A percentile compares a stretch with the other conserved stretches of the same genome.
phyloP scores from a whole-genome alignment of 2,113 vertebrate species.

The Peromyscus polionotus region DNA sequence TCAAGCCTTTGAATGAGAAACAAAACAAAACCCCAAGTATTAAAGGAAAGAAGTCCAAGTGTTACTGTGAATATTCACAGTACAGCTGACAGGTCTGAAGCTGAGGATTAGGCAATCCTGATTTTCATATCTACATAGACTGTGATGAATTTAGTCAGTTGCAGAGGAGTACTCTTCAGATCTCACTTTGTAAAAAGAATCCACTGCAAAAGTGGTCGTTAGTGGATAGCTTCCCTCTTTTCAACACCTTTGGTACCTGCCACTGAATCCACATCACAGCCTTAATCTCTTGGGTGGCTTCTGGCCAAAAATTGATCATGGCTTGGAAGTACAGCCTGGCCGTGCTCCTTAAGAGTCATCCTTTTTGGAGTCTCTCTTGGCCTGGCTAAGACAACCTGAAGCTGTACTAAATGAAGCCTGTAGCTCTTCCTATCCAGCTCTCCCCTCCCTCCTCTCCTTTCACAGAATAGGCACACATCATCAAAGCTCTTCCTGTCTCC shows the following conservation, averaged over 20 bases:
- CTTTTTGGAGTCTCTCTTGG: neutral
- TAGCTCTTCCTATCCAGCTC: neutral
- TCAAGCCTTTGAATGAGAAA: neutral
- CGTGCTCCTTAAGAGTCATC: neutral
- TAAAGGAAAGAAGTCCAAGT: neutral
- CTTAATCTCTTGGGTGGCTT: neutral
- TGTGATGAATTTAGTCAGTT: neutral
- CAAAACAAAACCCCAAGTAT: neutral
- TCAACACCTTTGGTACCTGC: neutral
- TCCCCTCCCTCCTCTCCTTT: neutral
- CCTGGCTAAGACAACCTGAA: neutral
- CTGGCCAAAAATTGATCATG: neutral
- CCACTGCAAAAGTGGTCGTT: neutral
- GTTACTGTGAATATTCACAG: neutral
- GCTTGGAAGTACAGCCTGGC: neutral
- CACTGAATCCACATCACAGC: neutral
- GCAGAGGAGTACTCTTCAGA: neutral
- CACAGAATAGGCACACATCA: neutral
- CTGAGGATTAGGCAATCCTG: neutral
- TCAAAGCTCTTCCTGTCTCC: neutral
- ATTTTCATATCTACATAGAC: neutral
- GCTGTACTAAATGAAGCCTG: neutral
- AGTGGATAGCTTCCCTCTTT: neutral
- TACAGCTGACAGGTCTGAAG: neutral
- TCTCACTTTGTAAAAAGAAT: neutral